phyloP scores from a whole-genome alignment of 92 coral and sea anemone species.

The Heteractis magnifica region DNA sequence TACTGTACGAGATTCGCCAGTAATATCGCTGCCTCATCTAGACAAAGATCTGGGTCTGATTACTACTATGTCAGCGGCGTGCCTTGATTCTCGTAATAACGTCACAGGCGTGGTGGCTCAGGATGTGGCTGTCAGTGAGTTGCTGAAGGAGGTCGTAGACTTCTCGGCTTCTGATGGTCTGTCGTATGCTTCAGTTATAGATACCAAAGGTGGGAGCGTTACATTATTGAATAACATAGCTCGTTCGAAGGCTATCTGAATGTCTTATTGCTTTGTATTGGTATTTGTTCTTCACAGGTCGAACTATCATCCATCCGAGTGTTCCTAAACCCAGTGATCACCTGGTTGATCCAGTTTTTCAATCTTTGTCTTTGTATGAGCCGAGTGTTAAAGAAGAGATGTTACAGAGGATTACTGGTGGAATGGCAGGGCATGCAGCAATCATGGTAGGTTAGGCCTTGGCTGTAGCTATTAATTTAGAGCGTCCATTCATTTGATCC shows the following conservation, averaged over 20 bases:
- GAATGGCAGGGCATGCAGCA: slow-evolving; percentile 21
- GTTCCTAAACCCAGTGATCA: slow-evolving; percentile 44
- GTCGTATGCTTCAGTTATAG: slow-evolving; percentile 40
- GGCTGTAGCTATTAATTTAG: not conserved
- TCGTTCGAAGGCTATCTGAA: not conserved
- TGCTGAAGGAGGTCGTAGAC: slow-evolving; percentile 49
- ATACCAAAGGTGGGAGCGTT: slow-evolving; percentile 34
- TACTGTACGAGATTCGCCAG: slow-evolving; percentile 6
- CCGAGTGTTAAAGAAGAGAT: slow-evolving; percentile 28
- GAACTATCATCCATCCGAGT: slow-evolving; percentile 53
- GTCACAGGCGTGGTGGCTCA: slow-evolving; percentile 65
- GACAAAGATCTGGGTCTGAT: slow-evolving; percentile 43
- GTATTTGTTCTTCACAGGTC: slow-evolving; percentile 36
- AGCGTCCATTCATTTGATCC: not conserved
- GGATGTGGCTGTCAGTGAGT: slow-evolving; percentile 53
- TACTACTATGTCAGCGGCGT: slow-evolving; percentile 55
- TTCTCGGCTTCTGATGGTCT: slow-evolving; percentile 16
- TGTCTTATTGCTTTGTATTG: not conserved
- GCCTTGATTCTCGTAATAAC: slow-evolving; percentile 31
- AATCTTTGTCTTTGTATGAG: slow-evolving; percentile 46
- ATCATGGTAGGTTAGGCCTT: not conserved
- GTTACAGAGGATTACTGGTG: slow-evolving; percentile 21
- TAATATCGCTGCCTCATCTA: slow-evolving; percentile 39
- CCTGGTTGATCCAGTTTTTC: slow-evolving; percentile 40
- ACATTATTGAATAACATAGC: no score